Percentiles rank a stretch among this genome's conserved stretches.
Conservation (phyloP, 2,113 vertebrate species). For the Semicossyphus pulcher region DNA sequence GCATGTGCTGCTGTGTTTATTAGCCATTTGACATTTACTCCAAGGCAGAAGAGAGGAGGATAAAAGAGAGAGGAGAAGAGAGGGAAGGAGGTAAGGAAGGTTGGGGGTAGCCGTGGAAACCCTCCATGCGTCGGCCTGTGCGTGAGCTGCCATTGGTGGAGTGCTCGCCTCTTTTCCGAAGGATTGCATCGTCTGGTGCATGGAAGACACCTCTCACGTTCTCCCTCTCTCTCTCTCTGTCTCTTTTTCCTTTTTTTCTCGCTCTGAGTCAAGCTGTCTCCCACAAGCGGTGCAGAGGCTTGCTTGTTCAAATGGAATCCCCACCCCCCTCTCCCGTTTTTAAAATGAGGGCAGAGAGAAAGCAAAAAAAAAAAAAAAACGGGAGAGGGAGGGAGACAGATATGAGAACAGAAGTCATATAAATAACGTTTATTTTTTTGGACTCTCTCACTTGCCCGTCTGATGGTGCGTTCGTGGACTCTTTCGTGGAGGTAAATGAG, state of each 20-base stretch:
- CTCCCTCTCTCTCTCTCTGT: conserved; percentile 24
- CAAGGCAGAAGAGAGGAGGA: conserved; percentile 45
- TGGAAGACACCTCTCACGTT: conserved; percentile 67
- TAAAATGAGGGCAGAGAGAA: conserved; percentile 68
- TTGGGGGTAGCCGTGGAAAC: conserved; percentile 80
- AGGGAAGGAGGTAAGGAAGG: conserved; percentile 42
- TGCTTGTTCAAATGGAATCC: conserved; percentile 72
- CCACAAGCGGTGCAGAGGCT: conserved; percentile 55
- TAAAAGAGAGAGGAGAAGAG: background rate
- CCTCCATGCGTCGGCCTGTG: conserved; percentile 52
- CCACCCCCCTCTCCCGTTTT: conserved; percentile 26
- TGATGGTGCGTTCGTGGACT: background rate
- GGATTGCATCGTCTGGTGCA: conserved; percentile 67
- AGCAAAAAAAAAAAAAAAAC: conserved; percentile 16
- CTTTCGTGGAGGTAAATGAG: conserved; percentile 13
- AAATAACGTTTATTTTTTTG: conserved; percentile 28
- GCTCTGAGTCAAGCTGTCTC: conserved; percentile 58
- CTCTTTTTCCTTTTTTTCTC: conserved; percentile 5
- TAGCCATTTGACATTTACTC: conserved; percentile 78
- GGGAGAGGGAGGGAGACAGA: conserved; percentile 27
- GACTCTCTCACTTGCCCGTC: background rate
- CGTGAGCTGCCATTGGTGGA: conserved; percentile 73
- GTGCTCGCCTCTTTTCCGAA: conserved; percentile 38
- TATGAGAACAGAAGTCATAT: conserved; percentile 35
- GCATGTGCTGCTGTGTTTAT: conserved; percentile 61